Conservation (phyloP, 2,888 invertebrate species). For the Dysmachus trigonus region DNA sequence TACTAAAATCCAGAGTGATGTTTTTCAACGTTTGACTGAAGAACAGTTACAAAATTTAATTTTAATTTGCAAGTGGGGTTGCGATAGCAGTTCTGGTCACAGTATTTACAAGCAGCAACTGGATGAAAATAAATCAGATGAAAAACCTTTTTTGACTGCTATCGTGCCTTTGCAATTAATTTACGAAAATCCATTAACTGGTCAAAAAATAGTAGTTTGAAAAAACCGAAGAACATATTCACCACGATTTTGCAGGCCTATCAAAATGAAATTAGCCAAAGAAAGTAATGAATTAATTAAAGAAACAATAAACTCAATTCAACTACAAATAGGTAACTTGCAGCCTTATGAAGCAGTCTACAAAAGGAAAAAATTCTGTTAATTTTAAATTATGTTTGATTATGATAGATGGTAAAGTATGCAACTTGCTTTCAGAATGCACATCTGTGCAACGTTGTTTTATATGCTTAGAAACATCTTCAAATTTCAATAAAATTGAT, state of each 20-base stretch:
- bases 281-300: neutral
- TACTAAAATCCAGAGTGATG: neutral
- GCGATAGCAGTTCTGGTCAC: slow-evolving; percentile 3
- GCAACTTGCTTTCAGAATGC: slow-evolving; percentile 14
- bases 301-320: neutral
- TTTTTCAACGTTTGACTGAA: neutral
- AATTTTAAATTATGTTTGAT: slow-evolving; percentile 5
- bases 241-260: slow-evolving; percentile 36
- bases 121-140: slow-evolving; percentile 14
- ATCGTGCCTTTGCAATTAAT: neutral
- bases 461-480: slow-evolving; percentile 5
- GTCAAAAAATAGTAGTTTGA: slow-evolving; percentile 1
- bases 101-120: slow-evolving; percentile 20
- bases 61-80: neutral
- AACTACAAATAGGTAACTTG: neutral
- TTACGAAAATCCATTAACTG: neutral
- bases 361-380: neutral
- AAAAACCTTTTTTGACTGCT: neutral
- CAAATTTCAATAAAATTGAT: slow-evolving; percentile 40
- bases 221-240: slow-evolving; percentile 24
- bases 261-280: slow-evolving; percentile 3
- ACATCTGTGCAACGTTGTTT: slow-evolving; percentile 38
- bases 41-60: neutral
- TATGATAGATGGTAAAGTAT: slow-evolving; percentile 35
- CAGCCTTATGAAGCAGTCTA: neutral